Evolutionary conservation across 2,888 invertebrate species (phyloP), one percentile per base, ranked within the genome.

Genomic region (Acanthococcus lagerstroemiae): DNA sequence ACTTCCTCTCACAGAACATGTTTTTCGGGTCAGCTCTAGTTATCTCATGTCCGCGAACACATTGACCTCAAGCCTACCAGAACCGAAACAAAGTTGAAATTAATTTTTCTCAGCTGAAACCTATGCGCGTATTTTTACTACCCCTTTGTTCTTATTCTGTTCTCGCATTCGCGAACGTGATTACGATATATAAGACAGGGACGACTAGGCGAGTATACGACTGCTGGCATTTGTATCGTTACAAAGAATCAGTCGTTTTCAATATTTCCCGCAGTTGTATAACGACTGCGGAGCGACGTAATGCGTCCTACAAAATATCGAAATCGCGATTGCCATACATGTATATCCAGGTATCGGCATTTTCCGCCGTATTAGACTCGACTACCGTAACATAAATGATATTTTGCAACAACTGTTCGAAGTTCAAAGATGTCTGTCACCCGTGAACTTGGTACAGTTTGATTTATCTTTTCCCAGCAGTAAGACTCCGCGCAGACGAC

Each of bases 351-450:
- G 9, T 19, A 48, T 48, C 48, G 48, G 48, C 48, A 48, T 48
- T 48, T 3, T 48, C n/a, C 48, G 21, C 48, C 37, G 37, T 37
- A 37, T 37, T n/a, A n/a, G 21, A 48, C 48, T n/a, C 48, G 17
- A 48, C 48, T 21, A 48, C 21, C 48, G 21, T 21, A 48, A 48
- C 48, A 48, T 19, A n/a, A 48, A 48, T 37, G 37, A 37, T 37
- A 37, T 37, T 57, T 57, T 57, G 24, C 19, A 26, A 37, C 24
- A 26, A 30, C 52, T 61, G 61, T 61, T 61, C 46, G 61, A 48
- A 61, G 61, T 61, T 52, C 61, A 61, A 26, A 61, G 61, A 61
- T 52, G 50, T 22, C 61, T 61, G 61, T 61, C 61, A 61, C 61
- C 61, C 61, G 50, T 61, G 61, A 61, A 61, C 61, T 61, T 61